phyloP scores from a whole-genome alignment of 2,113 vertebrate genomes.

The Ammospiza caudacuta region DNA sequence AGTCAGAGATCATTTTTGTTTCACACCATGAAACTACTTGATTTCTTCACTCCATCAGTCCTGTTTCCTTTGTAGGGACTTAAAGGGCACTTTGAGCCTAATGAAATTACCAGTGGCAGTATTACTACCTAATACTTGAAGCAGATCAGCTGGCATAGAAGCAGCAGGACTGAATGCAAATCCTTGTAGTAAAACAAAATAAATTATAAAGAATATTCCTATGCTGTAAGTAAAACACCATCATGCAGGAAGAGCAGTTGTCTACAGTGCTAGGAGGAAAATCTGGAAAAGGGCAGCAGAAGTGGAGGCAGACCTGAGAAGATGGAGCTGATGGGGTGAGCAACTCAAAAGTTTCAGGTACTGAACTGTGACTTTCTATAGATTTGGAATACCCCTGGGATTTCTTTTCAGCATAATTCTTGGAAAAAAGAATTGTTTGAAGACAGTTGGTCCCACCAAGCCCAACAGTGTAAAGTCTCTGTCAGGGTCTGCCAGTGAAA shows the following conservation, averaged over 20 bases:
- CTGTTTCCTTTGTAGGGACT: not conserved
- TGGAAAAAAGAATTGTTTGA: not conserved
- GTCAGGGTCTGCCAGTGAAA: not conserved
- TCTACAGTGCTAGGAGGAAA: not conserved
- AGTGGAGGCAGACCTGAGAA: not conserved
- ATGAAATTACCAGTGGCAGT: not conserved
- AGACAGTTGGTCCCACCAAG: not conserved
- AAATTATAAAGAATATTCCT: not conserved
- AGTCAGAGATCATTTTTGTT: not conserved
- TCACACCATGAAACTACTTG: not conserved
- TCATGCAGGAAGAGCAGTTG: not conserved
- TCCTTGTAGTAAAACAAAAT: not conserved
- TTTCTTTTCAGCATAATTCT: not conserved
- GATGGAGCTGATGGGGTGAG: not conserved
- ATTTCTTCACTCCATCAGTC: not conserved
- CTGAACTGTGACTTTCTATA: not conserved
- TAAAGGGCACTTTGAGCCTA: not conserved
- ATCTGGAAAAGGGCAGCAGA: not conserved
- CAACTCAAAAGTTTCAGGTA: not conserved
- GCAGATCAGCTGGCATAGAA: not conserved
- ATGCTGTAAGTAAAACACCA: not conserved
- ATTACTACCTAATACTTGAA: not conserved
- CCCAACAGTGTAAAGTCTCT: not conserved
- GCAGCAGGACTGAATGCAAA: not conserved
- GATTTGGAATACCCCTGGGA: not conserved